A percentile compares a stretch with the other conserved stretches of the same genome.
These are phyloP conservation scores for Poecilia picta DNA, from an alignment of 2,797 vertebrate genomes.

Conservation along the genomic window DNA sequence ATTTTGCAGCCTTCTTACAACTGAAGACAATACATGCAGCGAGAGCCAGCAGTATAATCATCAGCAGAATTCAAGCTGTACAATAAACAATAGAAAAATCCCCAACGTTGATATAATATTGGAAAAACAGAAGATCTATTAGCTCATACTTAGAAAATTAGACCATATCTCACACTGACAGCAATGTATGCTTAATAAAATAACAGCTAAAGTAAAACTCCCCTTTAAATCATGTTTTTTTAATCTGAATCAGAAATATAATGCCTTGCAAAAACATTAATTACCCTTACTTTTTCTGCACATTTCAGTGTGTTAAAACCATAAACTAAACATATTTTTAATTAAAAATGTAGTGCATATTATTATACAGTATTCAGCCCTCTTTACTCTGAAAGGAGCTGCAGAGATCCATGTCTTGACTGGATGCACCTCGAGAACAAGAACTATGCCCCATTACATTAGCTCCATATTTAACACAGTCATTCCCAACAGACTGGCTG, in stretches of 20 bases:
- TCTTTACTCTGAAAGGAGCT: not conserved
- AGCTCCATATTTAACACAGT: not conserved
- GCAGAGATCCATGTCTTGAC: not conserved
- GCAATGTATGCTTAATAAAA: slow-evolving; percentile 27
- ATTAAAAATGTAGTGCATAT: not conserved
- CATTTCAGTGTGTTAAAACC: not conserved
- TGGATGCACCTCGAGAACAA: not conserved
- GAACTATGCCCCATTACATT: not conserved
- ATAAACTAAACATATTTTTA: not conserved
- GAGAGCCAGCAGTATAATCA: slow-evolving; percentile 42
- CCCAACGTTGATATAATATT: slow-evolving; percentile 25
- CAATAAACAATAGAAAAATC: slow-evolving; percentile 38
- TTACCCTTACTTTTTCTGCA: not conserved
- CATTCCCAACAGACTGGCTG: not conserved
- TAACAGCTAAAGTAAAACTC: slow-evolving; percentile 25
- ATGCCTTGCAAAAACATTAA: not conserved
- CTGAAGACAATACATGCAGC: slow-evolving; percentile 27
- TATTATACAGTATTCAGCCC: not conserved
- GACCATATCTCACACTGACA: slow-evolving; percentile 25
- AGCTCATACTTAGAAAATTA: slow-evolving; percentile 44
- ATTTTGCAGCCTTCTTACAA: slow-evolving; percentile 34
- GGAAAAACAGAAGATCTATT: slow-evolving; percentile 15
- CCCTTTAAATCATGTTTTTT: slow-evolving; percentile 26
- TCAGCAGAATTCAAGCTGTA: slow-evolving; percentile 31
- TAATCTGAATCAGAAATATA: slow-evolving; percentile 17